Conservation (phyloP, 2,113 vertebrate species). For the Candoia aspera region DNA sequence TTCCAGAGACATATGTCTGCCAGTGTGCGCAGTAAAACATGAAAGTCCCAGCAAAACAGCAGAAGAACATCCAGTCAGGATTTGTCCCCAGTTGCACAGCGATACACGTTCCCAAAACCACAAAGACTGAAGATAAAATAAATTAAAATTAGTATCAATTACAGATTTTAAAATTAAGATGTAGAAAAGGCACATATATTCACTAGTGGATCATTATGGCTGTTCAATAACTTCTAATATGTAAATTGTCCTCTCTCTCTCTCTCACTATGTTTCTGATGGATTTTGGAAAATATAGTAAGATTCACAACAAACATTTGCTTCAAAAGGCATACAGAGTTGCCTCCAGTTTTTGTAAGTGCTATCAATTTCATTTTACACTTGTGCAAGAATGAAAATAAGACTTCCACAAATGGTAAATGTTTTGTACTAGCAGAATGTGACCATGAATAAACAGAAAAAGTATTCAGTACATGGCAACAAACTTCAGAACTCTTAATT, state of each 20-base stretch:
- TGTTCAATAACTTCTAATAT: background rate
- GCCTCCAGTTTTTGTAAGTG: background rate
- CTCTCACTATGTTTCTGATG: background rate
- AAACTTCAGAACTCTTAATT: background rate
- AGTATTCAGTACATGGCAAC: background rate
- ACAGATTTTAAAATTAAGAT: background rate
- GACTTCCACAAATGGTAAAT: background rate
- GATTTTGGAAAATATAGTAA: background rate
- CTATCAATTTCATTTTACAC: background rate
- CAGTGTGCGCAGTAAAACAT: slow-evolving; percentile 99
- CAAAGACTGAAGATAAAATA: slow-evolving; percentile 86
- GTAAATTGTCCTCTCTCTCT: background rate
- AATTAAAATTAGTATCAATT: slow-evolving; percentile 43
- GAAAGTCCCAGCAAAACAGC: slow-evolving; percentile 97
- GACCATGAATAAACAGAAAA: background rate
- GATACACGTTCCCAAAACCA: slow-evolving; percentile 96
- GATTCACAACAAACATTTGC: background rate
- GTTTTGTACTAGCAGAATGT: background rate
- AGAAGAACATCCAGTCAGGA: slow-evolving; percentile 99
- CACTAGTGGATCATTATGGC: background rate
- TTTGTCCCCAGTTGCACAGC: slow-evolving; percentile 96
- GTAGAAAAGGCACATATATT: background rate
- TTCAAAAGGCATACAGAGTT: background rate
- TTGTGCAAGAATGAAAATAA: background rate
- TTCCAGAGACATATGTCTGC: slow-evolving; percentile 98